Evolutionary conservation across 1,140 invertebrate species (phyloP).

Genomic region (Drosophila hydei): DNA sequence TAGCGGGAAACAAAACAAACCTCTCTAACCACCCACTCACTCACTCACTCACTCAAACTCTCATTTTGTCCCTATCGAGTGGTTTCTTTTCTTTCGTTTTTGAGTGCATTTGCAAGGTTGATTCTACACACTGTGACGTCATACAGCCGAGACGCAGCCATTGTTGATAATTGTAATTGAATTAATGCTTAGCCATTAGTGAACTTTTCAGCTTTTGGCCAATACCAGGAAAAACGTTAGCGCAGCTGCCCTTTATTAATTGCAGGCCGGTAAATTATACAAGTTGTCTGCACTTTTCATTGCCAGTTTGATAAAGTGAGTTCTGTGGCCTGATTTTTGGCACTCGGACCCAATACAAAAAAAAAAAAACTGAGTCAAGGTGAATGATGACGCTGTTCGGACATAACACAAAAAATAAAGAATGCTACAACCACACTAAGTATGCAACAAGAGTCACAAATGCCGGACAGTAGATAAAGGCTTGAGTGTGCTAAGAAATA

Average conservation of each 20-base stretch:
- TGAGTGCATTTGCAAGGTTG: constrained; percentile 51
- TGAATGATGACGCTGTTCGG: constrained; percentile 51
- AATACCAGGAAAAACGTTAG: neutral
- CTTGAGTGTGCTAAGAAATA: too few species aligned
- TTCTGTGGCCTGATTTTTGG: constrained; percentile 21
- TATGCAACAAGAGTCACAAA: constrained; percentile 13
- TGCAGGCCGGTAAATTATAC: constrained; percentile 44
- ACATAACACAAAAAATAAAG: too few species aligned
- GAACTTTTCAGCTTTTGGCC: constrained; percentile 37
- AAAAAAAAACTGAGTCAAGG: constrained; percentile 52
- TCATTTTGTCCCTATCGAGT: constrained; percentile 14
- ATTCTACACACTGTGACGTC: constrained; percentile 62
- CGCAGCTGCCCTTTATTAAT: constrained; percentile 54
- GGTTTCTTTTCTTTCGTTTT: constrained; percentile 1
- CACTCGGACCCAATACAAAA: neutral
- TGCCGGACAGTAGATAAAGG: too few species aligned
- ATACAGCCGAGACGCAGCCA: constrained; percentile 32
- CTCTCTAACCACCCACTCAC: neutral
- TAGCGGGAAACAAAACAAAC: neutral
- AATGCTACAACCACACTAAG: neutral
- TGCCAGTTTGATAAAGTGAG: constrained; percentile 29
- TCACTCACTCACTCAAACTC: constrained; percentile 2
- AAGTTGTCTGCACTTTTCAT: constrained; percentile 46
- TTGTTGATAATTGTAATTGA: constrained; percentile 67
- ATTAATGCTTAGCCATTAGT: constrained; percentile 73